Percentiles rank a stretch among this genome's conserved stretches.
Evolutionary conservation across 2,797 vertebrate species (phyloP).

Genomic region (Acropternis orthonyx): DNA sequence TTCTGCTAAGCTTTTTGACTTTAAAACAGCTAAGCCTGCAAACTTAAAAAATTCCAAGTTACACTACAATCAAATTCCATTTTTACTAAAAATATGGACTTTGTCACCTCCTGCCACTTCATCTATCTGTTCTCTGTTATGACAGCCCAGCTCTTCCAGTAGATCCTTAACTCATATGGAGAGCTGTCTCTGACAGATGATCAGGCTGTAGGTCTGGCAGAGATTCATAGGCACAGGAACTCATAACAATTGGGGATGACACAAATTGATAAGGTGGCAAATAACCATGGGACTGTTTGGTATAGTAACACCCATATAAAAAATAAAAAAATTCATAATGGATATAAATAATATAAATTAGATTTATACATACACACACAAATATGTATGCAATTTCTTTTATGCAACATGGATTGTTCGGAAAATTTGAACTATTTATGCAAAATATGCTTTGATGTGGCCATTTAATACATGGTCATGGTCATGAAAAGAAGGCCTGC

Average conservation of each 20-base stretch:
- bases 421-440: not conserved
- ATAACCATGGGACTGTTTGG: not conserved
- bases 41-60: not conserved
- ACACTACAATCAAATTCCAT: not conserved
- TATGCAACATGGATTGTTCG: not conserved
- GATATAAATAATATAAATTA: not conserved
- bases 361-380: not conserved
- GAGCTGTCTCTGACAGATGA: not conserved
- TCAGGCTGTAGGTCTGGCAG: not conserved
- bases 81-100: not conserved
- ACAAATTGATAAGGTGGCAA: not conserved
- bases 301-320: not conserved
- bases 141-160: not conserved
- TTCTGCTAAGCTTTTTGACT: not conserved
- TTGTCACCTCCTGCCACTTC: not conserved
- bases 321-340: not conserved
- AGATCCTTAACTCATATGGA: not conserved
- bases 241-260: not conserved
- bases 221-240: not conserved
- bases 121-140: not conserved
- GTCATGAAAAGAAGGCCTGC: not conserved
- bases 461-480: not conserved
- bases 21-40: not conserved
- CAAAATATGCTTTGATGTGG: not conserved
- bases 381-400: not conserved